phyloP scores from a whole-genome alignment of 2,113 vertebrate genomes.

The Hippocampus comes region DNA sequence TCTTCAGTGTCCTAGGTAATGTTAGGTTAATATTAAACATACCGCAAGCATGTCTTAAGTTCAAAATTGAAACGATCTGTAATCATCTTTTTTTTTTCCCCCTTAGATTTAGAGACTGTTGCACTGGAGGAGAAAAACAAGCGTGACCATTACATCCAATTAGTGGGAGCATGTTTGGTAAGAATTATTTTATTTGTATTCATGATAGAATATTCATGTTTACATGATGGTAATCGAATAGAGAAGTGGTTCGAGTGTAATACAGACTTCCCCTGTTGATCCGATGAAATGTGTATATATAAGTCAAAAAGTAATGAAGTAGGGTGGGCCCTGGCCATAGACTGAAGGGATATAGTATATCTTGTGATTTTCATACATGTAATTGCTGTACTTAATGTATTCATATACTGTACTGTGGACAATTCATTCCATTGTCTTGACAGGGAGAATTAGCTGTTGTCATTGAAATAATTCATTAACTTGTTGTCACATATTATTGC shows the following conservation, averaged over 20 bases:
- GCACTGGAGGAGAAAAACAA: slow-evolving; percentile 97
- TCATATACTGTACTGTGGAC: no score
- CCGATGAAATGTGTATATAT: not conserved
- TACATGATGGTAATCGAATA: not conserved
- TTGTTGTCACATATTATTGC: not conserved
- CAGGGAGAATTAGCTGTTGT: no score
- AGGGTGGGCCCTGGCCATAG: no score
- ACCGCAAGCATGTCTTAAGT: not conserved
- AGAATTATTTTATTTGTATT: slow-evolving; percentile 50
- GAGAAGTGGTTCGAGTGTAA: not conserved
- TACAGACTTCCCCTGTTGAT: not conserved
- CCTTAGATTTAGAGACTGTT: slow-evolving; percentile 91
- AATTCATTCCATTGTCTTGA: no score
- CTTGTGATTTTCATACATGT: no score
- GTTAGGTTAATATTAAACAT: slow-evolving; percentile 4
- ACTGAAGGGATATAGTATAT: no score
- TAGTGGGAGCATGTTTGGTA: slow-evolving; percentile 96
- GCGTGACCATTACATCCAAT: slow-evolving; percentile 91
- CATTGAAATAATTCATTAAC: no score
- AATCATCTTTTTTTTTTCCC: not conserved
- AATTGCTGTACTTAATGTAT: no score
- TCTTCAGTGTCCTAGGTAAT: slow-evolving; percentile 94
- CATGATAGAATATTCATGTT: not conserved
- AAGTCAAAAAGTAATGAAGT: not conserved
- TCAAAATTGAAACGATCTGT: not conserved